Conservation (phyloP, 2,797 vertebrate genomes). For the Atherinosoma microstoma region DNA sequence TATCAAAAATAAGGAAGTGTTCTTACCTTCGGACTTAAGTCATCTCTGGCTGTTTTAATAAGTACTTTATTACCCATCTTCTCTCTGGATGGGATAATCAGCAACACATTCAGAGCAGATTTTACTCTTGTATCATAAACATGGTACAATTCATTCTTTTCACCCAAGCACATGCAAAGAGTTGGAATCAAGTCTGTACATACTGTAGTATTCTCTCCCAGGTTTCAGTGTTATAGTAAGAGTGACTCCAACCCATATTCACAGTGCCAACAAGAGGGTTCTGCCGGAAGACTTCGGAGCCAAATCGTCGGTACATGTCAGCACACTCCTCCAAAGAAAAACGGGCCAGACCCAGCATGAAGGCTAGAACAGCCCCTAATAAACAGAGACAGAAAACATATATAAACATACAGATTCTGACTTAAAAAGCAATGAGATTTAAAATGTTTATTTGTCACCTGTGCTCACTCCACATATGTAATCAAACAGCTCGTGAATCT, state of each 20-base stretch:
- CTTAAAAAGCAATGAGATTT: background rate
- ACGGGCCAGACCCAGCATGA: slow-evolving; percentile 80
- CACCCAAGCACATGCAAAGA: background rate
- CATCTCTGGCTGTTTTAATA: slow-evolving; percentile 80
- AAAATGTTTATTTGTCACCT: slow-evolving; percentile 62
- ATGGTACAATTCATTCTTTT: background rate
- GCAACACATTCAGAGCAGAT: slow-evolving; percentile 8
- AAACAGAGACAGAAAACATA: slow-evolving; percentile 20
- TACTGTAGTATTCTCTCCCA: slow-evolving; percentile 83
- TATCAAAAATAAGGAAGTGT: background rate
- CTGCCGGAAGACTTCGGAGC: slow-evolving; percentile 82
- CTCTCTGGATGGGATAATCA: slow-evolving; percentile 65
- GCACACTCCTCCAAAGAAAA: slow-evolving; percentile 81
- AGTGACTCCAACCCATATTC: slow-evolving; percentile 85
- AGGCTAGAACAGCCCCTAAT: slow-evolving; percentile 81
- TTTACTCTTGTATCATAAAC: background rate
- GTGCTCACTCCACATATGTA: slow-evolving; percentile 86
- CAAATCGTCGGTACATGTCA: slow-evolving; percentile 82
- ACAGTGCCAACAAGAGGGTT: slow-evolving; percentile 81
- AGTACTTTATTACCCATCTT: slow-evolving; percentile 78
- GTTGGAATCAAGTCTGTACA: background rate
- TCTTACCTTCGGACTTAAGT: slow-evolving; percentile 80
- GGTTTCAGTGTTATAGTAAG: slow-evolving; percentile 83
- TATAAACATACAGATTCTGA: background rate
- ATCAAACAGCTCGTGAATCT: slow-evolving; percentile 82